Base-by-base conservation (phyloP, 1,140 invertebrate genomes). In the Cepaea nemoralis region DNA sequence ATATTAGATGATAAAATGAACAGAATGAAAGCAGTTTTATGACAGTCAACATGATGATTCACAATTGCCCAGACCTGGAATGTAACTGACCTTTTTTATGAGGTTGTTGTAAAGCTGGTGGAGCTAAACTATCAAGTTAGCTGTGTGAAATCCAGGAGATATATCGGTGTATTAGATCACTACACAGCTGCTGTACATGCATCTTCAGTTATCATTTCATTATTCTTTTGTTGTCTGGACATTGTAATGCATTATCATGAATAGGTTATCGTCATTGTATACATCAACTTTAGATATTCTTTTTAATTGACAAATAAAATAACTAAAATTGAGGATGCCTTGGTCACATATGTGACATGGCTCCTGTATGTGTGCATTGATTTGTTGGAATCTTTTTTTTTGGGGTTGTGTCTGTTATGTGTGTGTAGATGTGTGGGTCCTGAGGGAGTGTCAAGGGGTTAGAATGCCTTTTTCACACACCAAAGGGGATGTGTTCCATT, bases 231-330 rank as follows among this genome's bases (percentile, higher is more conserved):
- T 63, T 31, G 59, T 31, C 59, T 63, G 59, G 27, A 31, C 59
- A 63, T 63, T 63, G 59, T 63, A 63, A 27, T 63, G 27, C 59
- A 63, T 63, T 31, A 63, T 1, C 8, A 55, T 45, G 19, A 19
- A 22, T 55, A 55, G 22, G n/a, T 55, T 14, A 14, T 14, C n/a
- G 22, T 55, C 19, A 5, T 19, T 55, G 50, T 55, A 14, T 55
- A 55, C 50, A 55, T 55, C 50, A 55, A 55, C 50, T 10, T 31
- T 63, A 63, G 59, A 63, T 63, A 8, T 2, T 31, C 59, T 63
- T 63, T 63, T 63, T 63, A 31, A 31, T 63, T 63, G 19, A 63
- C 33, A 63, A 63, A 63, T 63, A 63, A 63, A 63, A 63, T 1
- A 8, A 31, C 10, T 10, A 22, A 63, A 31, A 31, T 31, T 31